phyloP scores from a whole-genome alignment of 2,888 invertebrate species.

The Stictocephala bisonia region DNA sequence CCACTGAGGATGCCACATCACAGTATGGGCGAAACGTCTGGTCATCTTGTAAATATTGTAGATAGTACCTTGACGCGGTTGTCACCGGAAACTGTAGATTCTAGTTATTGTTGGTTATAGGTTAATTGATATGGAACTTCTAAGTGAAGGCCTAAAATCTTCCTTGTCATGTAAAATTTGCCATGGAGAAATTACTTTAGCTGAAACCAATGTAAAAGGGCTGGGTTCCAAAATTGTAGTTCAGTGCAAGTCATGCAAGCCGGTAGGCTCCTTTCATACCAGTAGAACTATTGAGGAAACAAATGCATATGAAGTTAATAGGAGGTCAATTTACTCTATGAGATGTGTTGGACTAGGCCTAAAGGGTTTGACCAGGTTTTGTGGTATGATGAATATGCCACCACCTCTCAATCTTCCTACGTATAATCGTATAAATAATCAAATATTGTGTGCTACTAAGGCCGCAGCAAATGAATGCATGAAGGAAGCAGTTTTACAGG shows the following conservation, averaged over 20 bases:
- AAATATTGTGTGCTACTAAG: not conserved
- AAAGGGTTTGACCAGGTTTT: not conserved
- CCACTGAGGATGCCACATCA: too few relatives aligned
- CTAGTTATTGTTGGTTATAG: not conserved
- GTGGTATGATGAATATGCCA: slow-evolving; percentile 21
- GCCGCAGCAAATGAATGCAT: not conserved
- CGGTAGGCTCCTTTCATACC: not conserved
- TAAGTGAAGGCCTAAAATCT: too few relatives aligned
- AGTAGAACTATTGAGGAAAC: not conserved
- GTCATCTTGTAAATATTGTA: too few relatives aligned
- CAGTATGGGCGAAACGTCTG: too few relatives aligned
- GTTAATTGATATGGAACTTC: slow-evolving; percentile 2
- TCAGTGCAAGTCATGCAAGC: not conserved
- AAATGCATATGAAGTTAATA: slow-evolving; percentile 26
- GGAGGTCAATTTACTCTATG: slow-evolving; percentile 9
- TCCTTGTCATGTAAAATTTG: too few relatives aligned
- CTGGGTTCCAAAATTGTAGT: not conserved
- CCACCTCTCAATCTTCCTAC: not conserved
- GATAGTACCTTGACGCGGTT: too few relatives aligned
- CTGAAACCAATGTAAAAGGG: not conserved
- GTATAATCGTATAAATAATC: not conserved
- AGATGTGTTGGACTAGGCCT: slow-evolving; percentile 3
- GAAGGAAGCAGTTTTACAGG: not conserved
- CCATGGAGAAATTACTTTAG: too few relatives aligned
- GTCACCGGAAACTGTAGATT: not conserved